These are phyloP conservation scores for Uropsilus gracilis DNA, from an alignment of 2,113 vertebrate genomes.

Conservation along the genomic window DNA sequence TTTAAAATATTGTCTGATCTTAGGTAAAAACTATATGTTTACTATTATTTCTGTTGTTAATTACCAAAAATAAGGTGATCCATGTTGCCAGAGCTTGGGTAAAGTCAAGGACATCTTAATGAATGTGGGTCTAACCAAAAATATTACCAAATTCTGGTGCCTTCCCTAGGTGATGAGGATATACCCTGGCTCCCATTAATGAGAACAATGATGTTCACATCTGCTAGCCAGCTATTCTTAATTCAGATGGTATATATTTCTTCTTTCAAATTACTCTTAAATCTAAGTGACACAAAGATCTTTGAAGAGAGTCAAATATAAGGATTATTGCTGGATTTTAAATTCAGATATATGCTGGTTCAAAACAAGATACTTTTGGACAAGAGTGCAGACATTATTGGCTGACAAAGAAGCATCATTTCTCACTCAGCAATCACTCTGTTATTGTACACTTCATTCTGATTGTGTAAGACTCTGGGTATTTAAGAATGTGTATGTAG, in stretches of 20 bases:
- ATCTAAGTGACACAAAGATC: neutral
- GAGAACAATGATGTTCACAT: neutral
- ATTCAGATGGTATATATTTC: neutral
- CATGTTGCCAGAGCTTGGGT: neutral
- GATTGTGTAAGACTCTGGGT: neutral
- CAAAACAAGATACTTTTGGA: neutral
- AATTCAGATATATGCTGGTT: neutral
- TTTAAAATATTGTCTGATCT: neutral
- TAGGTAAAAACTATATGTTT: neutral
- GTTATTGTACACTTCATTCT: neutral
- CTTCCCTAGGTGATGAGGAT: neutral
- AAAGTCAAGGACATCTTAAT: neutral
- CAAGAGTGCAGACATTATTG: neutral
- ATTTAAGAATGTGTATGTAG: neutral
- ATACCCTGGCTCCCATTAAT: neutral
- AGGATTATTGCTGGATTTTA: neutral
- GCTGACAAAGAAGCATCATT: neutral
- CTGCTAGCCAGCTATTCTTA: neutral
- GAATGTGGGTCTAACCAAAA: neutral
- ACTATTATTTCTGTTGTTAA: neutral
- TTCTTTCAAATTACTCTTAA: neutral
- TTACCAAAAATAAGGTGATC: too few relatives aligned
- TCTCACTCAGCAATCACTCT: neutral
- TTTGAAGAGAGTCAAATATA: neutral
- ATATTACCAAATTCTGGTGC: neutral